Evolutionary conservation across 2,113 vertebrate genomes (phyloP).

Genomic region (Cyprinus carpio): DNA sequence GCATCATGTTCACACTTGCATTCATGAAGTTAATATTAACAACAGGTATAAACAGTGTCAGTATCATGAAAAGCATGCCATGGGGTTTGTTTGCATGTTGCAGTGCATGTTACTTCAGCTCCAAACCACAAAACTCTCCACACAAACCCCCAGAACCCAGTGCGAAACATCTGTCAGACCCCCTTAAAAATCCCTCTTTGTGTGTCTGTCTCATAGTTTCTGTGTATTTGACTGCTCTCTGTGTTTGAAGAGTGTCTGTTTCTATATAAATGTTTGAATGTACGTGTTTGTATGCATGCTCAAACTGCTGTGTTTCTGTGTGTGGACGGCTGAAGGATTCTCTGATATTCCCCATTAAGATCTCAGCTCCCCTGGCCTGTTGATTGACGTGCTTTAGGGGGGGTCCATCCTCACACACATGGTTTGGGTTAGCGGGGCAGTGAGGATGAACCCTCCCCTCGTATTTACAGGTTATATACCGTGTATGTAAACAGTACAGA

Average conservation of each 20-base stretch:
- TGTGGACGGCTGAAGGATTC: slow-evolving; percentile 5
- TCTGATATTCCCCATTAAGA: neutral
- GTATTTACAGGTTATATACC: slow-evolving; percentile 49
- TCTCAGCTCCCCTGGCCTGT: slow-evolving; percentile 31
- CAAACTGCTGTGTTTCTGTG: neutral
- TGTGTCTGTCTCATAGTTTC: neutral
- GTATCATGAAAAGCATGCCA: neutral
- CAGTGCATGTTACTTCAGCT: neutral
- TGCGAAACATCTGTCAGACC: neutral
- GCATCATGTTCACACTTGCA: neutral
- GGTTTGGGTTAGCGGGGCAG: slow-evolving; percentile 52
- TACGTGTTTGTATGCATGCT: slow-evolving; percentile 1
- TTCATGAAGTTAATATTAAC: neutral
- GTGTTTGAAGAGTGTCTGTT: slow-evolving; percentile 27
- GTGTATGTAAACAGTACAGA: slow-evolving; percentile 44
- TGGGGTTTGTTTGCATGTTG: neutral
- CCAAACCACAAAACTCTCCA: neutral
- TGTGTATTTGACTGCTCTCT: slow-evolving; percentile 2
- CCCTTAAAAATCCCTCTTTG: neutral
- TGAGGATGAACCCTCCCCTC: slow-evolving; percentile 41
- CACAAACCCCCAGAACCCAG: neutral
- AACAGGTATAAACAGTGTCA: neutral
- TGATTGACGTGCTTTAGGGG: slow-evolving; percentile 46
- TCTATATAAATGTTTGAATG: slow-evolving; percentile 36
- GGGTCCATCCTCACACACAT: slow-evolving; percentile 42